Evolutionary conservation across 2,888 invertebrate genomes (phyloP), one percentile per base, ranked within the genome.

Genomic region (Lithophane ornitopus): DNA sequence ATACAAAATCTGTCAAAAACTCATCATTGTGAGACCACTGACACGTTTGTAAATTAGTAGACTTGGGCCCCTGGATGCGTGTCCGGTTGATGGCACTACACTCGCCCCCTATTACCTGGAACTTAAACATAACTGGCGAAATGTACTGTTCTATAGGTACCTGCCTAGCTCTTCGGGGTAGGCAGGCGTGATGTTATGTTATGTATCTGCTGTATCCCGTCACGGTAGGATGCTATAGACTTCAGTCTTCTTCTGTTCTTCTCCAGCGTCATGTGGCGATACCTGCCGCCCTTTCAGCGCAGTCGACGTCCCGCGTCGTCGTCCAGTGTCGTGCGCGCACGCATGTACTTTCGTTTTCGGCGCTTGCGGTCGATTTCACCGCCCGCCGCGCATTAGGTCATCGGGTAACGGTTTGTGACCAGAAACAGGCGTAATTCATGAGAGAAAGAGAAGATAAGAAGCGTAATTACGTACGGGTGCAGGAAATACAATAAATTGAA

Each of bases 311-410:
- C 79, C 46, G 63, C 70, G 58, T 9, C 66, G 72, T 44, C 74
- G 82, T 78, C 59, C 79, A 72, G 78, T 85, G 78, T 76, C 75
- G 69, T 84, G 80, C 82, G 75, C 83, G 59, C 78, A 81, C 84
- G 88, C 86, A 86, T 82, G 91, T 90, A 94, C 94, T 95, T 95
- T 95, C 94, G 94, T 94, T 95, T 94, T 94, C 94, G 93, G 92
- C 89, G 81, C 82, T 83, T 75, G 89, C 81, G 88, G 87, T 76
- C 92, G 93, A 93, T 94, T 93, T 93, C 94, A 90, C 93, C 92
- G 86, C 78, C 86, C 84, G 85, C 81, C 84, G 87, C 88, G 88
- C 93, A 92, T 93, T 94, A 93, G 94, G 94, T 94, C 94, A 94
- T 92, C 92, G 88, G 91, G 89, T 94, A 94, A 94, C 94, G 94